Evolutionary conservation across 2,113 vertebrate species (phyloP), one percentile per base, ranked within the genome.

Genomic region (Lasiurus borealis): DNA sequence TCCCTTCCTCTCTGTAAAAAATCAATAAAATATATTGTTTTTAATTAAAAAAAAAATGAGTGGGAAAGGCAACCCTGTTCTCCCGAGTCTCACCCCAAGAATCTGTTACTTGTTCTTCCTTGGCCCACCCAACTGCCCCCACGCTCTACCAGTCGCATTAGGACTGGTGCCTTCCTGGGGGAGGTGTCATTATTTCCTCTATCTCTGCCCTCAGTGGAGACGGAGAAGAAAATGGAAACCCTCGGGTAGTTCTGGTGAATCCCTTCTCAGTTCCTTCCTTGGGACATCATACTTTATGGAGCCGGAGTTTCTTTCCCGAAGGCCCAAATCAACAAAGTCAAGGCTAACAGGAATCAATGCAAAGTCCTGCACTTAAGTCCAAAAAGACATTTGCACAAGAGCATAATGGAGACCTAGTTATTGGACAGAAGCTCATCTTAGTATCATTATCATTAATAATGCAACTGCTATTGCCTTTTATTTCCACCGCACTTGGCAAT

Each of bases 371-470:
- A 6, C 27, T 46, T 8, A 23, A 76, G 29, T 85, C 83, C 64
- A 40, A 72, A 68, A 89, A 15, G 25, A 27, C 46, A 71, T 40
- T 76, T 36, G 16, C 18, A 29, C 27, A 64, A 25, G 7, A n/a
- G 46, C 62, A 40, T 36, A 44, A n/a, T 34, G 68, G 31, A 25
- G 62, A 21, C 52, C 64, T 10, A 29, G 82, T 21, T 40, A 68
- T 12, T 5, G n/a, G 78, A 50, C 48, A 7, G 2, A 25, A 36
- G 31, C 57, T 4, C 48, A 4, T 88, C n/a, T 12, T 54, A 2
- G 25, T 15, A 57, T 4, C 2, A 4, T 44, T 34, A 2, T 16
- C 6, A 1, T 34, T 7, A 11, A 3, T 19, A 19, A 11, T 4
- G 8, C 1, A 1, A 9, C 54, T 15, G 12, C 52, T 2, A 5